Base-by-base conservation (phyloP, 53 echinoderm and acorn worm genomes). In the Zoroaster sp. region DNA sequence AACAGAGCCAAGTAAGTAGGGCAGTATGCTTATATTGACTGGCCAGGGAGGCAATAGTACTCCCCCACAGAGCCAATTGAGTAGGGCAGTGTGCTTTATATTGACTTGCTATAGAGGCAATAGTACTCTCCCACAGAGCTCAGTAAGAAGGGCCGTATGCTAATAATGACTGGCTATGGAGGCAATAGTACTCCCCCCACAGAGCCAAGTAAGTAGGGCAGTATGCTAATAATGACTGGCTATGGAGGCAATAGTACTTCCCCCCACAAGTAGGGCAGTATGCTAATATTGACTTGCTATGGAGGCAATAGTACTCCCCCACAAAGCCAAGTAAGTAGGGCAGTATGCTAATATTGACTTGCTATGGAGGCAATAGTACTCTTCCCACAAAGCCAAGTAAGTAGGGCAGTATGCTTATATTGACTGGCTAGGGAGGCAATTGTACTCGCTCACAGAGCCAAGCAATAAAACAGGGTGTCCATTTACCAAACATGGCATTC, bases 331-430 rank as follows among this genome's bases (percentile, higher is more conserved):
- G 95, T 95, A n/a, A n/a, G n/a, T n/a, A n/a, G n/a, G n/a, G n/a
- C 49, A 14, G 14, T 47, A 47, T 9, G 49, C 49, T 14, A 47
- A 47, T 47, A n/a, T n/a, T n/a, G n/a, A n/a, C n/a, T n/a, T n/a
- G n/a, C n/a, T n/a, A n/a, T n/a, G n/a, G n/a, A n/a, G n/a, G n/a
- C n/a, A n/a, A n/a, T n/a, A n/a, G n/a, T n/a, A n/a, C n/a, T n/a
- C n/a, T n/a, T n/a, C n/a, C n/a, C n/a, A 91, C 86, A 88, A 74
- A 44, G 91, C 86, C 65, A 95, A 95, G 95, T 95, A 79, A 94
- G 95, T 74, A 37, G 47, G 39, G 54, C 81, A 14, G 25, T 80
- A 80, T 17, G 40, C 17, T 52, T 63, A 63, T 59, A 28, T 66
- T 30, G 40, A 8, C 40, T 34, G 31, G 38, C 31, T 28, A 2